Evolutionary conservation across 2,888 invertebrate species (phyloP).

Genomic region (Platycnemis pennipes): DNA sequence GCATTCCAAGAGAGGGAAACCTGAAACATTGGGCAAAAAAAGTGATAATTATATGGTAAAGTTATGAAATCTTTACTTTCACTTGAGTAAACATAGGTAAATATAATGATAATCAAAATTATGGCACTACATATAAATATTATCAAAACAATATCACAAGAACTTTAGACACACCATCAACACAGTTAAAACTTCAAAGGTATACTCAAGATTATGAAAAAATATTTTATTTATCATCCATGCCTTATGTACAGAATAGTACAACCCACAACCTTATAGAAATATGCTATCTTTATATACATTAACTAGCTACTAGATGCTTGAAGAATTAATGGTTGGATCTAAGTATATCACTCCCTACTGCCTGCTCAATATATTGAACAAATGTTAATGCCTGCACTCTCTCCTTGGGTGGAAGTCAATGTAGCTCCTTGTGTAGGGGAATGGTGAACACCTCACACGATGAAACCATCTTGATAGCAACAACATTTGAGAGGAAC

Average conservation of each 20-base stretch:
- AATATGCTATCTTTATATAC: background rate
- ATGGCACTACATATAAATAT: too few species aligned
- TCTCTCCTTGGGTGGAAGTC: too few species aligned
- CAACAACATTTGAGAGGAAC: background rate
- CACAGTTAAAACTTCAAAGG: background rate
- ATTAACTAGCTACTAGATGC: background rate
- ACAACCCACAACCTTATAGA: slow-evolving; percentile 15
- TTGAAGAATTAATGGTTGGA: background rate
- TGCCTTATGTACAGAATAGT: slow-evolving; percentile 1
- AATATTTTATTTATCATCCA: slow-evolving; percentile 14
- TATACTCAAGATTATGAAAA: background rate
- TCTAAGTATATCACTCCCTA: background rate
- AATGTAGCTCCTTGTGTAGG: background rate
- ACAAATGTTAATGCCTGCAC: background rate
- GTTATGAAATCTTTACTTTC: too few species aligned
- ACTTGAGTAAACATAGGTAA: too few species aligned
- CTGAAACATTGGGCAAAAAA: too few species aligned
- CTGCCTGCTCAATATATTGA: background rate
- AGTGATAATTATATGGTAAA: too few species aligned
- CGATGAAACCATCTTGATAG: background rate
- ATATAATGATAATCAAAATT: too few species aligned
- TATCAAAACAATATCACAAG: too few species aligned
- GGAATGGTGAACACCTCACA: background rate
- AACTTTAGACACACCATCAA: too few species aligned
- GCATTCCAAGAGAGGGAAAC: too few species aligned